phyloP scores from a whole-genome alignment of 2,888 invertebrate species.

The Adelphocoris suturalis region DNA sequence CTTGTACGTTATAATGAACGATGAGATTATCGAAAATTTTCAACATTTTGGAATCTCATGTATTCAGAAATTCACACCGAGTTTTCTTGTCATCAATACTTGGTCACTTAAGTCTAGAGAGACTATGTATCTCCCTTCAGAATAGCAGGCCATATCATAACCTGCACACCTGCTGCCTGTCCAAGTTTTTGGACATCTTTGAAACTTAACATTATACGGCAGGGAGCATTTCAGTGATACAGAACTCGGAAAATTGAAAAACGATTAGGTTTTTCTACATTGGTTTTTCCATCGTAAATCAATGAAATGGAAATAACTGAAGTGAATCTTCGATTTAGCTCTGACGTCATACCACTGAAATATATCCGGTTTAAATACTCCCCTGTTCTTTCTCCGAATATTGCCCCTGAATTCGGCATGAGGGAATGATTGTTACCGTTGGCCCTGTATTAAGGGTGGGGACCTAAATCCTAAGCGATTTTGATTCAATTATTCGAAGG shows the following conservation, averaged over 20 bases:
- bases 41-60: too few relatives aligned
- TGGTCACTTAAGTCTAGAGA: too few relatives aligned
- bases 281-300: not conserved
- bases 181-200: not conserved
- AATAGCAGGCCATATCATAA: too few relatives aligned
- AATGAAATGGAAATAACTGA: slow-evolving; percentile 7
- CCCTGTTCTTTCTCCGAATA: slow-evolving; percentile 1
- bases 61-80: too few relatives aligned
- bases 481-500: slow-evolving; percentile 57
- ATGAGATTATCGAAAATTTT: too few relatives aligned
- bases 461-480: slow-evolving; percentile 40
- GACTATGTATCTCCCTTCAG: too few relatives aligned
- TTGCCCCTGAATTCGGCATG: slow-evolving; percentile 15
- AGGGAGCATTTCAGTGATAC: not conserved
- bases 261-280: not conserved
- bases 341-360: slow-evolving; percentile 1
- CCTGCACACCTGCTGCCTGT: not conserved
- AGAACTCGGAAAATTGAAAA: not conserved
- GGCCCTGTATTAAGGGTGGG: not conserved
- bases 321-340: slow-evolving; percentile 1
- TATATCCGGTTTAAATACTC: slow-evolving; percentile 15
- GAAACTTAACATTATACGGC: not conserved
- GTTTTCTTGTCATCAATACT: too few relatives aligned
- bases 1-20: too few relatives aligned
- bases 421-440: slow-evolving; percentile 16